Conservation (phyloP, 2,113 vertebrate species). For the Pangasianodon hypophthalmus region DNA sequence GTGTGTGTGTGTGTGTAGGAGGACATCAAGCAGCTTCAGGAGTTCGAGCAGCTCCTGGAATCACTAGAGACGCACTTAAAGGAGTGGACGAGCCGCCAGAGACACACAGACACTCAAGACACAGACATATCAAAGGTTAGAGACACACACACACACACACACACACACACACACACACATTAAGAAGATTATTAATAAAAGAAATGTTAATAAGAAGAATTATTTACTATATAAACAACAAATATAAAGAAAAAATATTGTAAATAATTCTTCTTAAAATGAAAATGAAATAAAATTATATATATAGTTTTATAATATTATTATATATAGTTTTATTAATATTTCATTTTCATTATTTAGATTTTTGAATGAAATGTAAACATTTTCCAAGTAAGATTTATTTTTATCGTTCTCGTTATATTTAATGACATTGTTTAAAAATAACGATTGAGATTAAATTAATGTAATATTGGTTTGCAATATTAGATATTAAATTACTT, state of each 20-base stretch:
- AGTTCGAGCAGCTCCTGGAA: slow-evolving; percentile 73
- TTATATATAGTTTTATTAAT: too few relatives aligned
- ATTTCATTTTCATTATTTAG: not conserved
- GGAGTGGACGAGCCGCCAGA: slow-evolving; percentile 71
- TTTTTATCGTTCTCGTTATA: not conserved
- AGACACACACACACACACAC: slow-evolving; percentile 11
- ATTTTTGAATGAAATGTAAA: not conserved
- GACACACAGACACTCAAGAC: slow-evolving; percentile 54
- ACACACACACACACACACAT: slow-evolving; percentile 5
- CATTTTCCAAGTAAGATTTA: not conserved
- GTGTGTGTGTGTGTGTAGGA: slow-evolving; percentile 61
- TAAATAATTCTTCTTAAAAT: too few relatives aligned
- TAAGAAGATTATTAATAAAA: not conserved
- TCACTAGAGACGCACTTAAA: slow-evolving; percentile 75
- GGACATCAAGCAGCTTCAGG: slow-evolving; percentile 72
- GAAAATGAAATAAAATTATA: too few relatives aligned
- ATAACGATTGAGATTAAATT: not conserved
- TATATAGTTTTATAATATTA: too few relatives aligned
- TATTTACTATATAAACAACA: not conserved
- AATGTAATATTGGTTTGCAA: too few relatives aligned
- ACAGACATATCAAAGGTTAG: slow-evolving; percentile 60
- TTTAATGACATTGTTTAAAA: not conserved
- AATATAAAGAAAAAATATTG: too few relatives aligned
- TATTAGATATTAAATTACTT: too few relatives aligned
- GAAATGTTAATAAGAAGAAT: too few relatives aligned